phyloP scores from a whole-genome alignment of 35 echinoderm and acorn worm genomes.

The Amphiura filiformis region DNA sequence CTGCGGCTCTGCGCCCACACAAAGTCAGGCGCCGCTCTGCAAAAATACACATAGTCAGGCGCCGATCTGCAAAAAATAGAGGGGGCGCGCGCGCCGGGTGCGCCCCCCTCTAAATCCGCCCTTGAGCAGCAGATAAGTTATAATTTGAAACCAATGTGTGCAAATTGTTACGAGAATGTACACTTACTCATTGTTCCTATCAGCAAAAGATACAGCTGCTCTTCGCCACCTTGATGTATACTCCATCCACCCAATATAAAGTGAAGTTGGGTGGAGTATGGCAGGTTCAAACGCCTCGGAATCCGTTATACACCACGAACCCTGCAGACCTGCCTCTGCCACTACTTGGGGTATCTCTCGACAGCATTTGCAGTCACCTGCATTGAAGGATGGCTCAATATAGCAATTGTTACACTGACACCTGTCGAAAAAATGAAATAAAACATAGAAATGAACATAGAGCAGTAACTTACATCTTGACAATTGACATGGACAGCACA shows the following conservation, averaged over 20 bases:
- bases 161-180: too few relatives aligned
- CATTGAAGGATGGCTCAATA: not conserved
- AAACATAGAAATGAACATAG: too few relatives aligned
- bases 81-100: too few relatives aligned
- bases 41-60: too few relatives aligned
- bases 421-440: too few relatives aligned
- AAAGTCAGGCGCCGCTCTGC: too few relatives aligned
- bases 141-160: not conserved
- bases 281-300: not conserved
- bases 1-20: too few relatives aligned
- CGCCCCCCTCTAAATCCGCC: too few relatives aligned
- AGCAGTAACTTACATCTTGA: too few relatives aligned
- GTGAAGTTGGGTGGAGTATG: not conserved
- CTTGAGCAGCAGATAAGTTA: too few relatives aligned
- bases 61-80: too few relatives aligned
- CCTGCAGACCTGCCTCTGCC: not conserved
- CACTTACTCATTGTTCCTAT: slow-evolving; percentile 5
- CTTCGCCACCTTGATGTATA: not conserved
- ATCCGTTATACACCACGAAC: not conserved
- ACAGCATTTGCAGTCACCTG: slow-evolving; percentile 16
- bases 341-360: not conserved
- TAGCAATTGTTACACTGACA: not conserved
- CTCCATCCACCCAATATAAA: slow-evolving; percentile 7
- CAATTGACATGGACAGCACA: too few relatives aligned
- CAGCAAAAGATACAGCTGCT: not conserved